Conservation (phyloP, 2,113 vertebrate genomes). For the Psittacula cyanocephala region DNA sequence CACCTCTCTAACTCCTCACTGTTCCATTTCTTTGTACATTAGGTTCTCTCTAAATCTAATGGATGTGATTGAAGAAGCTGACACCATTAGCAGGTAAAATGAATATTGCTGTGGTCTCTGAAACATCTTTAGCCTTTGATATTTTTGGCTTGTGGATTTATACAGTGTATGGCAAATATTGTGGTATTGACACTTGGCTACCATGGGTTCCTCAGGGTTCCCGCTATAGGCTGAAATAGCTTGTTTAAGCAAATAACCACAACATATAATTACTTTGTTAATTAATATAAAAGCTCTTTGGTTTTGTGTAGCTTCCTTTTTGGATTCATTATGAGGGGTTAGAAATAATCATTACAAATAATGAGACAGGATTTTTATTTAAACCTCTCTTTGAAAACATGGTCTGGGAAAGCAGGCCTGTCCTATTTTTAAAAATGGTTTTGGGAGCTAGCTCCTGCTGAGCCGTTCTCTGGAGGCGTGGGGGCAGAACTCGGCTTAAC, state of each 20-base stretch:
- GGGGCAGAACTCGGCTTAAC: background rate
- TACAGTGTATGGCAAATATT: background rate
- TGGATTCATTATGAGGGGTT: background rate
- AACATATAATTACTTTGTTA: background rate
- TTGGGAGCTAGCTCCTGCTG: background rate
- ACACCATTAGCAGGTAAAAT: background rate
- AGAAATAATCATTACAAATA: background rate
- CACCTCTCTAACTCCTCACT: background rate
- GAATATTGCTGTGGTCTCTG: background rate
- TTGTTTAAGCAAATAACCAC: background rate
- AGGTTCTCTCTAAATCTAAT: background rate
- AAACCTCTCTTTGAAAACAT: background rate
- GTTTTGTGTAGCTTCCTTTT: background rate
- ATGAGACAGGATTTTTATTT: conserved; percentile 6
- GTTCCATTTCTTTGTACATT: background rate
- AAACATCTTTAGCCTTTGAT: background rate
- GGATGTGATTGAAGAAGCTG: background rate
- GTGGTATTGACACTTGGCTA: background rate
- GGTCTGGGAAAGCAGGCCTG: background rate
- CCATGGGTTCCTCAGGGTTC: background rate
- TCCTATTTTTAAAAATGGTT: background rate
- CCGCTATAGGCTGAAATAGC: background rate
- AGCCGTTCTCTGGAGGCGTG: background rate
- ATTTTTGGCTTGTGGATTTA: background rate
- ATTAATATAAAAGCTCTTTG: conserved; percentile 11